A percentile compares a stretch with the other conserved stretches of the same genome.
These are phyloP conservation scores for Diaperis boleti DNA, from an alignment of 2,888 invertebrate genomes.

Conservation along the genomic window DNA sequence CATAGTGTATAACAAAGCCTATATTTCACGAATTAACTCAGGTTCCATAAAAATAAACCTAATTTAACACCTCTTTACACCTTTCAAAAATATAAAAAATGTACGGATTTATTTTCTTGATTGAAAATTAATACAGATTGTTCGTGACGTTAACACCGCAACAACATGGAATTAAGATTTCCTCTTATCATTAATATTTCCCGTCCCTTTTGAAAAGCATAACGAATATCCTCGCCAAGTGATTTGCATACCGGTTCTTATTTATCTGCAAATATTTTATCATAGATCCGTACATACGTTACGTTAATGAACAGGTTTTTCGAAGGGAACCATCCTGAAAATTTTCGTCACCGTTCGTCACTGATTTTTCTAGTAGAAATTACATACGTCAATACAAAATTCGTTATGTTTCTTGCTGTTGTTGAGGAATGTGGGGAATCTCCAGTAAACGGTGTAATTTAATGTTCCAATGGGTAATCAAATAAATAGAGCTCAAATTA, in stretches of 20 bases:
- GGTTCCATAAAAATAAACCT: too few species aligned
- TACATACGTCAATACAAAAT: background rate
- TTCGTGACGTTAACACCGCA: conserved; percentile 51
- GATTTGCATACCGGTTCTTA: conserved; percentile 54
- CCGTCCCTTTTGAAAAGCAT: conserved; percentile 50
- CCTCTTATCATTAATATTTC: conserved; percentile 55
- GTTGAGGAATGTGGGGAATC: conserved; percentile 4
- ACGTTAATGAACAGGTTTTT: conserved; percentile 26
- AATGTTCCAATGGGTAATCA: conserved; percentile 31
- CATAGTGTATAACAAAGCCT: too few species aligned
- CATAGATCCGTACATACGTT: conserved; percentile 29
- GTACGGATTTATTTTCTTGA: conserved; percentile 30
- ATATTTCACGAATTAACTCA: too few species aligned
- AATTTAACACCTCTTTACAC: too few species aligned
- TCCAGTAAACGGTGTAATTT: conserved; percentile 14
- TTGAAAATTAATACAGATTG: conserved; percentile 45
- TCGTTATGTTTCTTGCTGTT: background rate
- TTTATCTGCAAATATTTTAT: conserved; percentile 43
- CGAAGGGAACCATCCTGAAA: conserved; percentile 20
- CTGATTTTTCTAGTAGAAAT: background rate
- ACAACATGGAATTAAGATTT: conserved; percentile 57
- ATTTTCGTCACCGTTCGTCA: conserved; percentile 10
- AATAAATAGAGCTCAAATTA: conserved; percentile 28
- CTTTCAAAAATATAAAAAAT: too few species aligned
- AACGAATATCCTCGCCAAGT: conserved; percentile 51